A percentile compares a stretch with the other conserved stretches of the same genome.
These are phyloP conservation scores for Macropis europaea DNA, from an alignment of 2,888 invertebrate species.

Conservation along the genomic window DNA sequence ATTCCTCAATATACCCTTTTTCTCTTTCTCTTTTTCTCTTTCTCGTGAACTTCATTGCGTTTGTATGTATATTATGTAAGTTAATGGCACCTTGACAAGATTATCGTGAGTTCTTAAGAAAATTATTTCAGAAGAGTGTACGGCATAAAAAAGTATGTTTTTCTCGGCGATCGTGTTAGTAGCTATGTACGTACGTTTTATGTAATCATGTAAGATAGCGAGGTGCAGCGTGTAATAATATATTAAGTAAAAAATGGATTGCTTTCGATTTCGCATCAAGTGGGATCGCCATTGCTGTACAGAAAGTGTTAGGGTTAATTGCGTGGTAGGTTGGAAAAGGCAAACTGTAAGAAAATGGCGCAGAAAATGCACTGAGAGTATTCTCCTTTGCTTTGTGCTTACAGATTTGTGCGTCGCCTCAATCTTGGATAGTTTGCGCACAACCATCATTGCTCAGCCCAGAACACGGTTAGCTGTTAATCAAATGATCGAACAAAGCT, in stretches of 20 bases:
- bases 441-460: constrained; percentile 78
- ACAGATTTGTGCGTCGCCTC: constrained; percentile 80
- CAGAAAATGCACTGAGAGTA: constrained; percentile 79
- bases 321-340: constrained; percentile 76
- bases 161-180: constrained; percentile 6
- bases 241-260: no score
- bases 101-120: not conserved
- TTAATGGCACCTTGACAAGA: not conserved
- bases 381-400: constrained; percentile 80
- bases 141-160: constrained; percentile 1
- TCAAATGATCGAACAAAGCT: constrained; percentile 67
- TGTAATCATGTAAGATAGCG: no score
- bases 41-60: constrained; percentile 7
- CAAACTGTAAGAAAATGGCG: constrained; percentile 74
- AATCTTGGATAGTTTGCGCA: constrained; percentile 78
- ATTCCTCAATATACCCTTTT: constrained; percentile 30
- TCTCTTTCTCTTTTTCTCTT: no score
- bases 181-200: no score
- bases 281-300: constrained; percentile 72
- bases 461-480: constrained; percentile 78
- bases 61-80: constrained; percentile 1
- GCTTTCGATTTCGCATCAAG: constrained; percentile 20
- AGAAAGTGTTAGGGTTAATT: constrained; percentile 68
- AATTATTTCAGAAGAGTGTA: constrained; percentile 8
- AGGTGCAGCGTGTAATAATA: no score